These are phyloP conservation scores for Hypomecis punctinalis DNA, from an alignment of 2,888 invertebrate genomes.

Conservation along the genomic window DNA sequence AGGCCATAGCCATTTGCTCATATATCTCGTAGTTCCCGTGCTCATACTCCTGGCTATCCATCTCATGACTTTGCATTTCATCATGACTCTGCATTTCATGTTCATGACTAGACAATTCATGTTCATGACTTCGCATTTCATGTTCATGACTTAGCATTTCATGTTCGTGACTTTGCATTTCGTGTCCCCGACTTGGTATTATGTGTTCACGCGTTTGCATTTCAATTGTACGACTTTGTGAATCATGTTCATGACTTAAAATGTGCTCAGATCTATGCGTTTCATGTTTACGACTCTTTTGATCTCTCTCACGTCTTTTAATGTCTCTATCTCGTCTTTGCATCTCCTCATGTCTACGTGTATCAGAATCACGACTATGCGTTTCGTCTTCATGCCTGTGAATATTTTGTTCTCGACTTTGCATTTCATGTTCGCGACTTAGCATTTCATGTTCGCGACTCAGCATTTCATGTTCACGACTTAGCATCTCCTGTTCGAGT, in stretches of 20 bases:
- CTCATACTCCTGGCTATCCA: constrained; percentile 61
- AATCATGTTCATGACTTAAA: not conserved
- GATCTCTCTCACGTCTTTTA: not conserved
- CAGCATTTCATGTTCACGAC: constrained; percentile 11
- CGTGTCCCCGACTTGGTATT: not conserved
- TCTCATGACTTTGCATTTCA: constrained; percentile 6
- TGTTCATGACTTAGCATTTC: not conserved
- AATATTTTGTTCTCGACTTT: not conserved
- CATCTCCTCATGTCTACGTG: not conserved
- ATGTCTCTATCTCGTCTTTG: not conserved
- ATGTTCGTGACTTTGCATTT: not conserved
- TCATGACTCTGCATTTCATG: constrained; percentile 5
- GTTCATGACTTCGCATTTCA: not conserved
- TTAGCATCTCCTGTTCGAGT: constrained; percentile 2
- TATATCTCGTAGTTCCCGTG: constrained; percentile 74
- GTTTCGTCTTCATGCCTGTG: not conserved
- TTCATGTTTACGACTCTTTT: not conserved
- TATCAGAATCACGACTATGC: not conserved
- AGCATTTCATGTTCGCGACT: constrained; percentile 29
- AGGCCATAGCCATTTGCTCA: constrained; percentile 79
- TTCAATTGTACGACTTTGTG: not conserved
- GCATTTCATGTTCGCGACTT: not conserved
- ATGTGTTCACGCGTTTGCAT: constrained; percentile 3
- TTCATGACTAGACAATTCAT: constrained; percentile 1
- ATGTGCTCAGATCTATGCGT: not conserved